These are phyloP conservation scores for Pseudopleuronectes americanus DNA, from an alignment of 2,797 vertebrate species.

Conservation along the genomic window DNA sequence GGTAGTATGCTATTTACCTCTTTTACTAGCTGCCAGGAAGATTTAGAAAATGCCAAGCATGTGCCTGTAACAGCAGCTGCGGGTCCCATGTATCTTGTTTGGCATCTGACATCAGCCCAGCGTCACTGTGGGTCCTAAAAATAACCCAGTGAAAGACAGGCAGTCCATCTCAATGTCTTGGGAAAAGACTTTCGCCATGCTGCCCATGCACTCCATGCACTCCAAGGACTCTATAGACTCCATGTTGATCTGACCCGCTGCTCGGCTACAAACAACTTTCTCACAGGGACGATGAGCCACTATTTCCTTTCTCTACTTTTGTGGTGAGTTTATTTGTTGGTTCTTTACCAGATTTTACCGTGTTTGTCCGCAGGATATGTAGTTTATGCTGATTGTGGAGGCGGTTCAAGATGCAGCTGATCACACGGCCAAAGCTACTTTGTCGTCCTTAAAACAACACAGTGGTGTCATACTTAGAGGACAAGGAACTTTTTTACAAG, in stretches of 20 bases:
- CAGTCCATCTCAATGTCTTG: slow-evolving; percentile 74
- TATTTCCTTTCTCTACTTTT: slow-evolving; percentile 48
- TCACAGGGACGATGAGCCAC: slow-evolving; percentile 71
- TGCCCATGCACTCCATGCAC: slow-evolving; percentile 44
- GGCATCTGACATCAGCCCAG: slow-evolving; percentile 71
- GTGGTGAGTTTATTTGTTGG: slow-evolving; percentile 72
- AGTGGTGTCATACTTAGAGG: neutral
- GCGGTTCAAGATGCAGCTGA: neutral
- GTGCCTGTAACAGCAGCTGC: slow-evolving; percentile 81
- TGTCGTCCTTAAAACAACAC: slow-evolving; percentile 27
- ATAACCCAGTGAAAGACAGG: slow-evolving; percentile 74
- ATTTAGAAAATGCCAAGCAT: slow-evolving; percentile 37
- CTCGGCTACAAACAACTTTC: slow-evolving; percentile 29
- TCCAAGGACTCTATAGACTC: slow-evolving; percentile 40
- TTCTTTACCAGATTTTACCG: slow-evolving; percentile 29
- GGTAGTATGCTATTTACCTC: neutral
- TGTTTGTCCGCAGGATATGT: slow-evolving; percentile 44
- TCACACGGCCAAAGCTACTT: slow-evolving; percentile 25
- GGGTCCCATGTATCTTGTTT: slow-evolving; percentile 67
- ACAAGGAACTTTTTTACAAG: neutral
- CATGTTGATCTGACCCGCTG: slow-evolving; percentile 59
- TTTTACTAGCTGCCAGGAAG: slow-evolving; percentile 4
- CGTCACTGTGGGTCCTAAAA: slow-evolving; percentile 80
- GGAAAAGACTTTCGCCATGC: slow-evolving; percentile 60
- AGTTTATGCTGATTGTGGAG: neutral